phyloP scores from a whole-genome alignment of 2,797 vertebrate species.

The Loriculus beryllinus region DNA sequence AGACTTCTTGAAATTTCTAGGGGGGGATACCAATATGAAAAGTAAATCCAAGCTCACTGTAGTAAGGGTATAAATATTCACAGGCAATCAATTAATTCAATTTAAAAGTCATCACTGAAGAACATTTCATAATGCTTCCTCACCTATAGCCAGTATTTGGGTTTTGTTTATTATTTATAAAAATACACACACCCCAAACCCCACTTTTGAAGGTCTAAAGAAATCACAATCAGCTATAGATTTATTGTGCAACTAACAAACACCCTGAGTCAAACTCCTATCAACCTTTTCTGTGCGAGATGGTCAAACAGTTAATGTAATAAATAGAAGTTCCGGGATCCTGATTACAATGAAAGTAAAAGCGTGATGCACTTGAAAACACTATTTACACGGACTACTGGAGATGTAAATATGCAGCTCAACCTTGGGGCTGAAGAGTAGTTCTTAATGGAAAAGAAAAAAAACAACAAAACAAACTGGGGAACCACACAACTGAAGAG shows the following conservation, averaged over 20 bases:
- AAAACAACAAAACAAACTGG: background rate
- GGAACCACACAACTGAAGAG: background rate
- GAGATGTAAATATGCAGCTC: background rate
- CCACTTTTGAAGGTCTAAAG: background rate
- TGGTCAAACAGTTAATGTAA: background rate
- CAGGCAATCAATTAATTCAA: background rate
- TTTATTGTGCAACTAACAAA: background rate
- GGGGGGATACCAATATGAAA: background rate
- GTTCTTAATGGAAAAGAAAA: background rate
- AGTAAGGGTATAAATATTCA: background rate
- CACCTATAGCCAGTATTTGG: background rate
- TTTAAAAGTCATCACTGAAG: background rate
- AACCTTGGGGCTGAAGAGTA: background rate
- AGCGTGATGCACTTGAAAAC: background rate
- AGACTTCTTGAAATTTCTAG: background rate
- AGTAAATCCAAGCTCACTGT: background rate
- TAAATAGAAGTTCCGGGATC: background rate
- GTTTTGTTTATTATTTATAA: background rate
- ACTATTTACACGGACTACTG: background rate
- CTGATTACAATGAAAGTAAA: background rate
- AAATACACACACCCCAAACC: background rate
- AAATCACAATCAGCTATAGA: background rate
- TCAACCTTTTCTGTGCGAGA: background rate
- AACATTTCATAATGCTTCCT: background rate
- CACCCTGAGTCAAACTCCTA: background rate